These are phyloP conservation scores for Torymus aiolomorphi DNA, from an alignment of 2,888 invertebrate species.

Conservation along the genomic window DNA sequence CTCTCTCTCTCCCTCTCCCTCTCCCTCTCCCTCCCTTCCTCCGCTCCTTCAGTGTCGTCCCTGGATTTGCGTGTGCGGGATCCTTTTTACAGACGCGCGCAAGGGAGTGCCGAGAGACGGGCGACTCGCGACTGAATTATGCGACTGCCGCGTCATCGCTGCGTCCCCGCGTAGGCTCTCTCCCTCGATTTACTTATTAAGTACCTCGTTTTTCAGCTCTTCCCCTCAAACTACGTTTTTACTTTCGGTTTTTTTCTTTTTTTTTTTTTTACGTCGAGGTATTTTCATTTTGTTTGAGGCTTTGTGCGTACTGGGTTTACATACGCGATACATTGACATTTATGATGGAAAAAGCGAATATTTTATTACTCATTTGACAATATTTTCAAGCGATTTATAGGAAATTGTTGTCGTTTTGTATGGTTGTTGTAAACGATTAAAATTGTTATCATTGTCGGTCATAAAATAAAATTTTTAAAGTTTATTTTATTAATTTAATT, in stretches of 20 bases:
- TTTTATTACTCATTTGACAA: not conserved
- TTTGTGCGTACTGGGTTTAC: too few species aligned
- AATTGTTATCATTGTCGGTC: too few species aligned
- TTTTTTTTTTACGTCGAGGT: not conserved
- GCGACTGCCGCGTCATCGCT: slow-evolving; percentile 42
- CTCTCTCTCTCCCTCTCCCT: not conserved
- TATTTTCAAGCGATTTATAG: too few species aligned
- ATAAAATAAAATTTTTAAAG: too few species aligned
- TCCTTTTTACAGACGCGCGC: slow-evolving; percentile 18
- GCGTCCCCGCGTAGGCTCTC: slow-evolving; percentile 4
- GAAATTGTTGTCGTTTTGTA: too few species aligned
- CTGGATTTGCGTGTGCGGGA: slow-evolving; percentile 35
- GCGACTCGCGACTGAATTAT: slow-evolving; percentile 35
- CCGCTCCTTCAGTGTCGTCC: not conserved
- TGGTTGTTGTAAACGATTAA: too few species aligned
- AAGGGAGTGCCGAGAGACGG: slow-evolving; percentile 32
- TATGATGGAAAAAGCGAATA: not conserved
- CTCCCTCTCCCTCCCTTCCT: slow-evolving; percentile 5
- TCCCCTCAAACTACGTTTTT: slow-evolving; percentile 1
- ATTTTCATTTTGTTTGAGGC: not conserved
- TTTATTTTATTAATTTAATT: too few species aligned
- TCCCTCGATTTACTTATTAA: slow-evolving; percentile 35
- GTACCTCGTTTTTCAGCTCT: slow-evolving; percentile 27
- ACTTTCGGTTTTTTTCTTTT: slow-evolving; percentile 30
- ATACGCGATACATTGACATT: not conserved